Conservation (phyloP, 2,797 vertebrate species). For the Threskiornis aethiopicus region DNA sequence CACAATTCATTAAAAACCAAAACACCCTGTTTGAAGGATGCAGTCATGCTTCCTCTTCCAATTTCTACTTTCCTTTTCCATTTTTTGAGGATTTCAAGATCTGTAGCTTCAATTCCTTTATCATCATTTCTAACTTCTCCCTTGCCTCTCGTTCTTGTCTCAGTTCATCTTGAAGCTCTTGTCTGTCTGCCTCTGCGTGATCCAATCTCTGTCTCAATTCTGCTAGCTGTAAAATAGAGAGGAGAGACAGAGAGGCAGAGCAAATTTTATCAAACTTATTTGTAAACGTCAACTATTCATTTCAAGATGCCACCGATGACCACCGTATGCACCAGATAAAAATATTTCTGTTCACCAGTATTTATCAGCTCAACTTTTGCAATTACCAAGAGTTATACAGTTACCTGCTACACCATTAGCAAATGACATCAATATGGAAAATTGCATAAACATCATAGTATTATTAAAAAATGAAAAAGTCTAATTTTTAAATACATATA, state of each 20-base stretch:
- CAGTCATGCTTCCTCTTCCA: not conserved
- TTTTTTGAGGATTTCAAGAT: constrained; percentile 80
- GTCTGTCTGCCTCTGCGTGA: constrained; percentile 89
- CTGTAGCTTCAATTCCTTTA: constrained; percentile 87
- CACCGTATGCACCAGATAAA: not conserved
- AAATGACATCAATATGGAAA: not conserved
- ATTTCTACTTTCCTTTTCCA: constrained; percentile 73
- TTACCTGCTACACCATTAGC: not conserved
- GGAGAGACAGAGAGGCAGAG: not conserved
- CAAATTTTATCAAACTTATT: not conserved
- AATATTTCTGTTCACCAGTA: not conserved
- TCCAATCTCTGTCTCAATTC: constrained; percentile 90
- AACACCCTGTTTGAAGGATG: constrained; percentile 59
- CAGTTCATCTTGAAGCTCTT: constrained; percentile 93
- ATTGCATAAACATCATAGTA: not conserved
- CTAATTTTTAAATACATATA: not conserved
- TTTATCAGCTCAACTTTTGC: not conserved
- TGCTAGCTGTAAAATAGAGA: constrained; percentile 79
- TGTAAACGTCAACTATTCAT: not conserved
- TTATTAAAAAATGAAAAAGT: not conserved
- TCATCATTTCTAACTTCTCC: constrained; percentile 90
- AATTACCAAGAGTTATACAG: not conserved
- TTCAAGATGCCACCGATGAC: not conserved
- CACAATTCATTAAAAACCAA: constrained; percentile 44
- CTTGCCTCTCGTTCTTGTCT: constrained; percentile 90